These are phyloP conservation scores for Aptenodytes patagonicus DNA, from an alignment of 2,113 vertebrate genomes.

Conservation along the genomic window DNA sequence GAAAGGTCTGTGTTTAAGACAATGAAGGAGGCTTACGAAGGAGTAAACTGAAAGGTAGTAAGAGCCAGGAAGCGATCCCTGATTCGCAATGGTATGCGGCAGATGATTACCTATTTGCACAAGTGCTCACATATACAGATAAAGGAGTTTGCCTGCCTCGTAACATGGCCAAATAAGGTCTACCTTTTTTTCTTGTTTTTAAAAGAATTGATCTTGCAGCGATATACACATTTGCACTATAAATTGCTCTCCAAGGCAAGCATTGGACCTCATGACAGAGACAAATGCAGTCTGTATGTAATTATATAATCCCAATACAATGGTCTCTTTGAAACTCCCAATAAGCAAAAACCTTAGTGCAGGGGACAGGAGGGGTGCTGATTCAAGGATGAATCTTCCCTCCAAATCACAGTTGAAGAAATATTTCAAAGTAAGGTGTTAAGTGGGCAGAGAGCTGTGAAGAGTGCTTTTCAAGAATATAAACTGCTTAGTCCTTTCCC, in stretches of 20 bases:
- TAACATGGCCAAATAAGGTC: not conserved
- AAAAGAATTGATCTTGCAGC: not conserved
- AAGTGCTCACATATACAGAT: not conserved
- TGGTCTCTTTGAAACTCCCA: not conserved
- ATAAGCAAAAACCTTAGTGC: not conserved
- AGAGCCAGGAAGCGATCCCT: not conserved
- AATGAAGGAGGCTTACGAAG: not conserved
- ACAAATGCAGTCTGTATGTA: not conserved
- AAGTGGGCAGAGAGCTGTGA: not conserved
- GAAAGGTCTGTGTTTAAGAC: not conserved
- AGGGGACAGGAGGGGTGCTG: not conserved
- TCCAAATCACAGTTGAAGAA: not conserved
- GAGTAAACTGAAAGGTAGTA: not conserved
- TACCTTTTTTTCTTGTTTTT: rapidly evolving
- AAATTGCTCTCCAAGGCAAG: not conserved
- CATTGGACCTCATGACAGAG: not conserved
- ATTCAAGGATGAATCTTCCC: not conserved
- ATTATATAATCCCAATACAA: not conserved
- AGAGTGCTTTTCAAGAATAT: not conserved
- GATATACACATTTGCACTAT: not conserved
- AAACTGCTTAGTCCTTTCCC: not conserved
- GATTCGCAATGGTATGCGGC: rapidly evolving
- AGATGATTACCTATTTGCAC: not conserved
- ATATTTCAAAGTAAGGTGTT: not conserved
- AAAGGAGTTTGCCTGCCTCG: not conserved